These are phyloP conservation scores for Lycophotia porphyrea DNA, from an alignment of 2,888 invertebrate genomes.

Conservation along the genomic window DNA sequence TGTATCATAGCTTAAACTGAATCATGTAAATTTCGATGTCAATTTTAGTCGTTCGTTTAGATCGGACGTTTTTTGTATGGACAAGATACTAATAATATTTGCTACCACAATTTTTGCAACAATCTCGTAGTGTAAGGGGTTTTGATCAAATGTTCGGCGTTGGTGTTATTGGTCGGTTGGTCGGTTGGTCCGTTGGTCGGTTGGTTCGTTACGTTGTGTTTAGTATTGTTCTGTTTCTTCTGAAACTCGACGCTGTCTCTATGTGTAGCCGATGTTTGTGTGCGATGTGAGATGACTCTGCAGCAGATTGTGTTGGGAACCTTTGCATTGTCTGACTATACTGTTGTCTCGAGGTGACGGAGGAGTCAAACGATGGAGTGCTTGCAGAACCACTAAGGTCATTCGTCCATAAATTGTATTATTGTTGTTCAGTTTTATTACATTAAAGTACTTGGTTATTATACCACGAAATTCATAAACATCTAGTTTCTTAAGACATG, in stretches of 20 bases:
- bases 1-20: constrained; percentile 87
- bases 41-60: constrained; percentile 86
- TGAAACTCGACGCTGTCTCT: constrained; percentile 61
- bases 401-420: neutral
- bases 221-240: constrained; percentile 62
- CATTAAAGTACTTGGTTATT: too few relatives aligned
- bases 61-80: constrained; percentile 82
- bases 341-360: neutral
- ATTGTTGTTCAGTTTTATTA: constrained; percentile 30
- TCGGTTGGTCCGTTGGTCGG: too few relatives aligned
- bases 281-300: constrained; percentile 27
- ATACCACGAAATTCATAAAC: neutral
- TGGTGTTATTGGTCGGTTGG: constrained; percentile 72
- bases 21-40: constrained; percentile 89
- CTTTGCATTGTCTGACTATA: neutral
- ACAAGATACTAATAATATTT: constrained; percentile 75
- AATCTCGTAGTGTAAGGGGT: constrained; percentile 80
- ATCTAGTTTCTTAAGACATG: neutral
- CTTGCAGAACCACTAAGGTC: neutral
- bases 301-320: neutral
- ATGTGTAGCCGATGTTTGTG: constrained; percentile 49
- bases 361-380: neutral
- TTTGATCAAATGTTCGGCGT: constrained; percentile 82
- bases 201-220: constrained; percentile 75
- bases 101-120: constrained; percentile 88